Base-by-base conservation (phyloP, 2,797 vertebrate genomes). In the Argentina silus region DNA sequence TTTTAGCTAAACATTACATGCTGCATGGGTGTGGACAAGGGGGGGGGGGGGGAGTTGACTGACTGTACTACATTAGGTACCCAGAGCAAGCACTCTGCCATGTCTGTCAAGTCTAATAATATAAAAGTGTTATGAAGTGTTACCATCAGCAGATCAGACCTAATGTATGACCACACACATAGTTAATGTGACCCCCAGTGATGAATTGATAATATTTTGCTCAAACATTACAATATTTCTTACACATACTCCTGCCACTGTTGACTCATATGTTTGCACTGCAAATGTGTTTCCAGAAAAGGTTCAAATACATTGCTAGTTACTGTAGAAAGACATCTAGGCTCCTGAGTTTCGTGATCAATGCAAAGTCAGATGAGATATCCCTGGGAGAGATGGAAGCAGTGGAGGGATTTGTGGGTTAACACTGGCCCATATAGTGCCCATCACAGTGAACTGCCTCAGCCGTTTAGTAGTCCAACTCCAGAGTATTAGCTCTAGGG, bases 81-180 rank as follows among this genome's bases (percentile, higher is more conserved):
- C 42, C 72, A 68, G 63, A 27, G 82, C 59, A 44, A 74, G 77
- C 77, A 80, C 19, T 80, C 68, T 71, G 62, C 72, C 72, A 75
- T 43, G 69, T 44, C 15, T 19, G 11, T 79, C 73, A 74, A 62
- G 69, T 74, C 72, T 76, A 79, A 87, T 84, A 78, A 83, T 69
- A 70, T 76, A 83, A 81, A 78, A 83, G 59, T 70, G 69, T 65
- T 61, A 48, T 53, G 43, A 42, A 72, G 66, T 15, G 59, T 67
- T 48, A 57, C 10, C 3, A 72, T 87, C 84, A 86, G 75, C 82
- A 81, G 2, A 6, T 11, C n/a, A 15, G 27, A 55, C 27, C 27
- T 36, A 2, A 9, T 53, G 69, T 23, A 45, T 74, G 56, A 55
- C 48, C 50, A 47, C 51, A 42, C 19, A 60, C 57, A 23, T 50